These are phyloP conservation scores for Coelinius sp. DNA, from an alignment of 2,888 invertebrate species.

Conservation along the genomic window DNA sequence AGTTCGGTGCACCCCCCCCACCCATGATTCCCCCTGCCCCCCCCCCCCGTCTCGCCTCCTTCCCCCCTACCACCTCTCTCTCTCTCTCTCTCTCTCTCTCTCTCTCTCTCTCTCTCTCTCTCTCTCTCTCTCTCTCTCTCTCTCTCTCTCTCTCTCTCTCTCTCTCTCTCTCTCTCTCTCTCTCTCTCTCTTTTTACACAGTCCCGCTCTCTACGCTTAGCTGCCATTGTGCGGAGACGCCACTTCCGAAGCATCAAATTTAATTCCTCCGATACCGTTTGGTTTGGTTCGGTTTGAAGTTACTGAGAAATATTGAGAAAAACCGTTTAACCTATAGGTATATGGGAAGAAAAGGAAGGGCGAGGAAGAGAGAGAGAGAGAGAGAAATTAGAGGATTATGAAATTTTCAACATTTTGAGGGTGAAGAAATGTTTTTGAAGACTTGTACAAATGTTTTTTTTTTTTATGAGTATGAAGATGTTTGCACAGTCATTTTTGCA, in stretches of 20 bases:
- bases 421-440: background rate
- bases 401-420: background rate
- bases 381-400: background rate
- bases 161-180: slow-evolving; percentile 35
- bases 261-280: slow-evolving; percentile 51
- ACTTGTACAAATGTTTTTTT: background rate
- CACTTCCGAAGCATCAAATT: slow-evolving; percentile 67
- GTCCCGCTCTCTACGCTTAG: slow-evolving; percentile 64
- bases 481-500: background rate
- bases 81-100: slow-evolving; percentile 41
- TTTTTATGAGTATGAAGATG: background rate
- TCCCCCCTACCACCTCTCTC: no score
- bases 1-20: slow-evolving; percentile 38
- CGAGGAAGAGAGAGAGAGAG: background rate
- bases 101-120: slow-evolving; percentile 55
- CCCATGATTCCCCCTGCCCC: slow-evolving; percentile 39
- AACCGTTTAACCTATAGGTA: slow-evolving; percentile 2
- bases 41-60: no score
- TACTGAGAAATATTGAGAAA: background rate
- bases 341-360: background rate
- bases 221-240: slow-evolving; percentile 68
- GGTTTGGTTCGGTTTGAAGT: background rate
- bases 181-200: slow-evolving; percentile 46
- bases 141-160: slow-evolving; percentile 35
- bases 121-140: slow-evolving; percentile 31